Evolutionary conservation across 2,888 invertebrate species (phyloP).

Genomic region (Toxonevra muliebris): DNA sequence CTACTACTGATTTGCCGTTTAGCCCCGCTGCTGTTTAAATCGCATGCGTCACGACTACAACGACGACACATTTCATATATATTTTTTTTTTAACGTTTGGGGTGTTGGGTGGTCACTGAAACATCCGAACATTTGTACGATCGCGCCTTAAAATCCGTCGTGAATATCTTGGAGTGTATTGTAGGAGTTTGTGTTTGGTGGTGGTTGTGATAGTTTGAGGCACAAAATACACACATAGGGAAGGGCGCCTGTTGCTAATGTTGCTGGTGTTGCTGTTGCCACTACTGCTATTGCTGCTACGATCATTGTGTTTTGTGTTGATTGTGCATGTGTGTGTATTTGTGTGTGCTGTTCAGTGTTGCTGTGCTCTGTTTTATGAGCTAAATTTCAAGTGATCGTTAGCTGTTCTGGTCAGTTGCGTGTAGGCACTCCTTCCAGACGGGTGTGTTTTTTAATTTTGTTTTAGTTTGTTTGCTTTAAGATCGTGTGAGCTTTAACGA

Average conservation of each 20-base stretch:
- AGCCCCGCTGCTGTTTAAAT: no score
- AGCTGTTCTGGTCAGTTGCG: constrained; percentile 59
- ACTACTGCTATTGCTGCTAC: constrained; percentile 36
- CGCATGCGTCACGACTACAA: no score
- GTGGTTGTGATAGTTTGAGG: constrained; percentile 1
- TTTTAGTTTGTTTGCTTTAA: constrained; percentile 14
- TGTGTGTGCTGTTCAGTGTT: constrained; percentile 26
- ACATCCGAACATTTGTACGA: neutral
- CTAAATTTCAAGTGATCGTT: constrained; percentile 49
- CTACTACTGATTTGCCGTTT: no score
- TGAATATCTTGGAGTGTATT: neutral
- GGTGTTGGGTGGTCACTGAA: no score
- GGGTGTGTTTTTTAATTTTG: constrained; percentile 50
- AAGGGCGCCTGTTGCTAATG: neutral
- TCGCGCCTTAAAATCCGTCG: neutral
- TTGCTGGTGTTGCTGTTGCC: constrained; percentile 39
- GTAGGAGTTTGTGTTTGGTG: constrained; percentile 19
- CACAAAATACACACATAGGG: constrained; percentile 12
- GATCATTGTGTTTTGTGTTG: constrained; percentile 40
- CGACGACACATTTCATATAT: no score
- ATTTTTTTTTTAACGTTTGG: no score
- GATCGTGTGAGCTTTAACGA: constrained; percentile 14
- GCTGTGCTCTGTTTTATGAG: constrained; percentile 31
- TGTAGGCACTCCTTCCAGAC: constrained; percentile 58
- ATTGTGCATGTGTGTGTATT: constrained; percentile 1